Evolutionary conservation across 2,113 vertebrate genomes (phyloP).

Genomic region (Merops nubicus): DNA sequence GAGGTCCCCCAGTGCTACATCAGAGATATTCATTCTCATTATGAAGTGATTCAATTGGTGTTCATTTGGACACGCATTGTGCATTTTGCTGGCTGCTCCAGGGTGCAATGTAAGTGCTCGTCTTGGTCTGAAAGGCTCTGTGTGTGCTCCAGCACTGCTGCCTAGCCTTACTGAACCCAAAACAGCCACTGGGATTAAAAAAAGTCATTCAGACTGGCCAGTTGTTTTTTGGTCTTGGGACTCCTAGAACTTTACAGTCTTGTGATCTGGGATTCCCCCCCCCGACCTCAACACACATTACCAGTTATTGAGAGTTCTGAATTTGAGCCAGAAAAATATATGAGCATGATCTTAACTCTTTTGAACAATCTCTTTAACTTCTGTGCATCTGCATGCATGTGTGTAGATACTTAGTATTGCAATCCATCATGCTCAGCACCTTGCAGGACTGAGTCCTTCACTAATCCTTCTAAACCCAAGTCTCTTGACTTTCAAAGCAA

Average conservation of each 20-base stretch:
- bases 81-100: neutral
- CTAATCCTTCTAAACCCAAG: constrained; percentile 40
- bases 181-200: neutral
- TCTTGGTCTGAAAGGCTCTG: neutral
- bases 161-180: neutral
- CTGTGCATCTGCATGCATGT: neutral
- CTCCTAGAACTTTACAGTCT: neutral
- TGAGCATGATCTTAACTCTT: neutral
- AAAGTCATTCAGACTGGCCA: neutral
- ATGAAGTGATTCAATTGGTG: neutral
- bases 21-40: constrained; percentile 47
- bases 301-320: neutral
- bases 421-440: neutral
- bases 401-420: neutral
- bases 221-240: neutral
- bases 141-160: neutral
- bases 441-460: neutral
- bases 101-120: neutral
- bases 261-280: neutral
- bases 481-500: constrained; percentile 58
- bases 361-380: neutral
- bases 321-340: neutral
- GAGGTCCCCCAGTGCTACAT: neutral
- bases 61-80: neutral
- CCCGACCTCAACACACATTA: neutral